Base-by-base conservation (phyloP, 1,140 invertebrate genomes). In the Sminthurinus signatus region DNA sequence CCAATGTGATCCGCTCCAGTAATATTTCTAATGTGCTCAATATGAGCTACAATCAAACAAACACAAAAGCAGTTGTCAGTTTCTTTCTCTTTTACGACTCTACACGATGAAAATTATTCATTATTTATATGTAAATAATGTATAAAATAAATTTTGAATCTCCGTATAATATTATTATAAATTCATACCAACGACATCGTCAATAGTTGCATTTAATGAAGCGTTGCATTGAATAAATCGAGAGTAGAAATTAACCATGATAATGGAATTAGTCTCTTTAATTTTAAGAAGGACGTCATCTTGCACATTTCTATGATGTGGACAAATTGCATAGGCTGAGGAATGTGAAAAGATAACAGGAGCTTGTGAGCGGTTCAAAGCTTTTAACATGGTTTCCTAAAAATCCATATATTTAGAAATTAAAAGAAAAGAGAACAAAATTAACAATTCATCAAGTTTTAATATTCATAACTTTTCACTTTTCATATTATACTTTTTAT, bases 291-390 rank as follows among this genome's bases (percentile, higher is more conserved):
- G 74, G 2, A 85, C 78, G 58, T 81, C 77, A 65, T 86, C 83
- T 10, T 75, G 80, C 0, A 86, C 84, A 72, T 86, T 86, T 39
- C 85, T 73, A 60, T 79, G 76, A 64, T 83, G 77, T 23, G 77
- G 74, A 69, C 82, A 83, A 4, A 83, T 31, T 2, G 74, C 64
- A 60, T 79, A 82, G 1, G 81, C 81, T 0, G 80, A 81, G 2
- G 84, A 85, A 74, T 86, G 85, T 10, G 83, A 85, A 71, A 83
- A 86, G 48, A 86, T 85, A 12, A 85, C 78, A 0, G 84, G 84
- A 2, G 84, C 83, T 28, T 71, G 73, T 2, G 80, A 75, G 2
- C 76, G 67, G 3, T 70, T 61, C 0, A 86, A 73, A 12, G 79
- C 81, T 29, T 79, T 74, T 27, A 75, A 73, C 44, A 58, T 58